Percentiles rank a stretch among this genome's conserved stretches.
phyloP scores from a whole-genome alignment of 2,797 vertebrate species.

The Odontamblyopus lacepedii region DNA sequence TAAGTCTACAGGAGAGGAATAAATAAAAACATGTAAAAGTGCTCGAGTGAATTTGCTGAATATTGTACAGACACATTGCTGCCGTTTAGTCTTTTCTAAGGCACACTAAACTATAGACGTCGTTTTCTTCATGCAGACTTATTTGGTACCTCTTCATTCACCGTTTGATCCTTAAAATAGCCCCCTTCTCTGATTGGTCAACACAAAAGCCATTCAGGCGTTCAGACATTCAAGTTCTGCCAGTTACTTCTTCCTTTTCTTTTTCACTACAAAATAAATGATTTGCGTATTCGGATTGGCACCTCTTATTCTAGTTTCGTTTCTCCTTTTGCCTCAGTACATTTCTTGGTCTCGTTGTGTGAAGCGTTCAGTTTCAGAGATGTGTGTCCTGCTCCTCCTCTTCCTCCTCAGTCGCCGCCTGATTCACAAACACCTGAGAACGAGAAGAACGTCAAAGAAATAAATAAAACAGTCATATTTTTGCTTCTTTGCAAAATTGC shows the following conservation, averaged over 20 bases:
- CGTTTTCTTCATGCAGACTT: neutral
- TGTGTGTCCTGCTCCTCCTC: constrained; percentile 95
- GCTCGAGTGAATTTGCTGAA: neutral
- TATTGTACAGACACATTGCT: constrained; percentile 1
- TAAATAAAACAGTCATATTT: neutral
- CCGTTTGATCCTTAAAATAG: constrained; percentile 14
- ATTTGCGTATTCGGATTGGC: neutral
- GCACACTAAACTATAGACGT: constrained; percentile 38
- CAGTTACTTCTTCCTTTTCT: constrained; percentile 4
- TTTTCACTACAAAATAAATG: constrained; percentile 1
- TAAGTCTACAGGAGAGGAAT: too few relatives aligned
- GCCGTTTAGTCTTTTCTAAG: constrained; percentile 29
- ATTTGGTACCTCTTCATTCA: neutral
- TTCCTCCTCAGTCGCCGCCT: constrained; percentile 86
- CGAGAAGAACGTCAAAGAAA: neutral
- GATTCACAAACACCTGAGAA: constrained; percentile 83
- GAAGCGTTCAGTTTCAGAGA: constrained; percentile 75
- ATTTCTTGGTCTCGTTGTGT: constrained; percentile 23
- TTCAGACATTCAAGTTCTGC: neutral
- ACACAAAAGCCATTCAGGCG: constrained; percentile 7
- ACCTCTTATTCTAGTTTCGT: neutral
- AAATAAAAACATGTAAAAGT: neutral
- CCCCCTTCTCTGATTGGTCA: constrained; percentile 34
- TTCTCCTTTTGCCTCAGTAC: constrained; percentile 5
- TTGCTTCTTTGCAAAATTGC: too few relatives aligned